phyloP scores from a whole-genome alignment of 2,113 vertebrate genomes.

The Rallus limicola region DNA sequence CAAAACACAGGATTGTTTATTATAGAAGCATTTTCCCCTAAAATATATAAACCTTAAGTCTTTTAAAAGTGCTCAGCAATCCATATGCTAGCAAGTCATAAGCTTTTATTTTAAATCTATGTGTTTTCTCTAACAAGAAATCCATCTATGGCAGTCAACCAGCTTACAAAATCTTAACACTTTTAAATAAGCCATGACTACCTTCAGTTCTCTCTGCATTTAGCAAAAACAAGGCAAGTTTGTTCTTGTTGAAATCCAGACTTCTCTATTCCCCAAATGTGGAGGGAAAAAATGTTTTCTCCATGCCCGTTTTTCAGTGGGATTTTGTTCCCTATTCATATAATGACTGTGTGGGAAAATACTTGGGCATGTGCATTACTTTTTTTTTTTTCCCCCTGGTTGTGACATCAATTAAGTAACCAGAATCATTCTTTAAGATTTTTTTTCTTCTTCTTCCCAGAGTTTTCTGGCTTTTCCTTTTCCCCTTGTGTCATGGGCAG shows the following conservation, averaged over 20 bases:
- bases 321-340: background rate
- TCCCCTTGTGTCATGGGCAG: background rate
- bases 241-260: background rate
- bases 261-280: background rate
- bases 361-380: background rate
- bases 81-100: background rate
- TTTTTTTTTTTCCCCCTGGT: background rate
- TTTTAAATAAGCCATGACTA: background rate
- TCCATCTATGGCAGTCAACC: background rate
- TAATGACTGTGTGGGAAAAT: background rate
- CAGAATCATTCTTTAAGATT: background rate
- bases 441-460: background rate
- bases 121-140: background rate
- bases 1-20: background rate
- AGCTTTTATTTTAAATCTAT: background rate
- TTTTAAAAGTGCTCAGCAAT: background rate
- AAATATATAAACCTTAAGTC: background rate
- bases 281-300: background rate
- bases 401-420: background rate
- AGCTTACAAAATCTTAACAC: background rate
- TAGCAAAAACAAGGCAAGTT: background rate
- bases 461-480: background rate
- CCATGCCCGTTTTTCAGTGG: background rate
- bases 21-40: background rate
- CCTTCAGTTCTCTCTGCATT: background rate